These are phyloP conservation scores for Leptinotarsa rubiginosa DNA, from an alignment of 2,888 invertebrate genomes.

Conservation along the genomic window DNA sequence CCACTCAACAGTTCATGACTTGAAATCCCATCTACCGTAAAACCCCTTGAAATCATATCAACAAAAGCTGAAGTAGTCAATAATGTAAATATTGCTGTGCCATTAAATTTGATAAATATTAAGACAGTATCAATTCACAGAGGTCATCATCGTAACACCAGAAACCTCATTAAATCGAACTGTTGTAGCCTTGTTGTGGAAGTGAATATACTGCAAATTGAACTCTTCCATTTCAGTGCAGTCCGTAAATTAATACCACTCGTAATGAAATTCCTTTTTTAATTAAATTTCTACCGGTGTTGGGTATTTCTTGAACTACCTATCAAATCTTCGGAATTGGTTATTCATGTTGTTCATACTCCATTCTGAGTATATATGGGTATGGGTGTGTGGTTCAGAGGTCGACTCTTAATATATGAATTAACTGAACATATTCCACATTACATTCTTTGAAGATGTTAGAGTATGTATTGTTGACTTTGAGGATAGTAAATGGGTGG, in stretches of 20 bases:
- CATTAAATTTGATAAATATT: conserved; percentile 19
- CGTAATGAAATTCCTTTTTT: background rate
- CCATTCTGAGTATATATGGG: background rate
- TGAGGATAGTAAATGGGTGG: no score
- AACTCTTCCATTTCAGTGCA: conserved; percentile 6
- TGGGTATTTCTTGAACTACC: background rate
- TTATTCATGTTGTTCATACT: background rate
- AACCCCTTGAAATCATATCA: background rate
- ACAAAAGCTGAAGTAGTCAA: conserved; percentile 9
- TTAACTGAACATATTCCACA: no score
- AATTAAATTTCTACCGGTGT: conserved; percentile 7
- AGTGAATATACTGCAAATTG: conserved; percentile 18
- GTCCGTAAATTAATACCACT: background rate
- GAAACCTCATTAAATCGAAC: conserved; percentile 5
- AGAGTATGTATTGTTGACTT: no score
- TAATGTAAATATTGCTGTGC: conserved; percentile 13
- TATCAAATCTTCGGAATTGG: background rate
- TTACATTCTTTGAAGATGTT: no score
- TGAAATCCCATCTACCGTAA: background rate
- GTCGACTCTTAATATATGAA: no score
- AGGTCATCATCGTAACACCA: conserved; percentile 18
- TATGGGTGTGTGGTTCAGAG: no score
- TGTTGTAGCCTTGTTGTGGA: conserved; percentile 4
- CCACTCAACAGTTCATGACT: no score
- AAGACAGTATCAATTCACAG: conserved; percentile 28